Evolutionary conservation across 2,113 vertebrate genomes (phyloP).

Genomic region (Candoia aspera): DNA sequence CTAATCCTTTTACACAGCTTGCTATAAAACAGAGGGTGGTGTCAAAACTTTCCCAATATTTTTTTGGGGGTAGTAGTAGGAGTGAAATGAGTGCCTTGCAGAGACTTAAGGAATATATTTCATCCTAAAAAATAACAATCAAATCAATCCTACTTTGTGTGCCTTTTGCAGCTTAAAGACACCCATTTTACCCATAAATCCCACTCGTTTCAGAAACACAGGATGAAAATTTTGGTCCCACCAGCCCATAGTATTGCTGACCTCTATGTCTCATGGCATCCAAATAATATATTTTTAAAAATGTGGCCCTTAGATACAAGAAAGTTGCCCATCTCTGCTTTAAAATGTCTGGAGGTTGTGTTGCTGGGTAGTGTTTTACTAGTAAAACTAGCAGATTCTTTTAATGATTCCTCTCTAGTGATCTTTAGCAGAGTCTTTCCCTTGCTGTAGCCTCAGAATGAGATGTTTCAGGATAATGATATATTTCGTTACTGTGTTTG

Average conservation of each 20-base stretch:
- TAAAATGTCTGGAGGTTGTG: neutral
- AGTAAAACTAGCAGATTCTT: neutral
- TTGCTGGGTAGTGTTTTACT: neutral
- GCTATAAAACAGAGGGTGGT: neutral
- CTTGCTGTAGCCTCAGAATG: neutral
- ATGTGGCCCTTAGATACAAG: neutral
- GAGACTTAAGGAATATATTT: neutral
- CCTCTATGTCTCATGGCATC: neutral
- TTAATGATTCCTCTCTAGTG: neutral
- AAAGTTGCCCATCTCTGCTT: neutral
- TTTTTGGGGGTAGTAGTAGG: neutral
- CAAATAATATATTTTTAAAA: neutral
- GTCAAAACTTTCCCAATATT: neutral
- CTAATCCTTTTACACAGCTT: neutral
- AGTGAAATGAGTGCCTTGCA: neutral
- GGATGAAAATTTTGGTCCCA: neutral
- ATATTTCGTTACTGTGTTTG: neutral
- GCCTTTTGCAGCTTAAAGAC: neutral
- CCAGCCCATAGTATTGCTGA: neutral
- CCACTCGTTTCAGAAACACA: neutral
- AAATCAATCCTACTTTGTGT: neutral
- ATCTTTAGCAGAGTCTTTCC: neutral
- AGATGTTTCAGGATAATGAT: neutral
- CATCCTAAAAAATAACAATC: neutral
- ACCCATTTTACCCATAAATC: neutral